Conservation (phyloP, 1,140 invertebrate genomes). For the Drosophila kohkoa region DNA sequence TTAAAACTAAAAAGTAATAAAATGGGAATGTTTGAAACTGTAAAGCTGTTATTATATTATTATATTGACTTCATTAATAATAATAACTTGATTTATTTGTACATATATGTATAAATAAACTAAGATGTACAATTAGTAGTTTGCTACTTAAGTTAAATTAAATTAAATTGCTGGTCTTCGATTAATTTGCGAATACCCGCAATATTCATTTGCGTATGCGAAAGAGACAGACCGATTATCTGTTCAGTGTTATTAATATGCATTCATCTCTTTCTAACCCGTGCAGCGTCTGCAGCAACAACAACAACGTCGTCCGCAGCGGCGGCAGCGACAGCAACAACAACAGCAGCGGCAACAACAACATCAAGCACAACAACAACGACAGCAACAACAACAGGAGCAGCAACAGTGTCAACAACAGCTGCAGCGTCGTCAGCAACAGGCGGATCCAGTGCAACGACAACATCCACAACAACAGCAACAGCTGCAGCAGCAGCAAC, state of each 20-base stretch:
- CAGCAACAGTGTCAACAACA: conserved; percentile 28
- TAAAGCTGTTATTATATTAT: too few relatives aligned
- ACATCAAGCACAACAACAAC: conserved; percentile 19
- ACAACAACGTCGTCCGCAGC: conserved; percentile 5
- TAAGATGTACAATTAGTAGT: too few relatives aligned
- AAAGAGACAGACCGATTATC: conserved; percentile 12
- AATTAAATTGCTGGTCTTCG: neutral
- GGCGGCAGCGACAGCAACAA: conserved; percentile 17
- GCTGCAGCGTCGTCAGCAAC: conserved; percentile 2
- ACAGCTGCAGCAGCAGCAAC: conserved; percentile 8
- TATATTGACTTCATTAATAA: neutral
- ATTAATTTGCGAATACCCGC: neutral
- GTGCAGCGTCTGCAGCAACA: conserved; percentile 32
- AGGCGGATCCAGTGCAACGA: too few relatives aligned
- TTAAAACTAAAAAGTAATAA: too few relatives aligned
- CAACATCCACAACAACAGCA: conserved; percentile 22
- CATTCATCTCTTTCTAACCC: conserved; percentile 42
- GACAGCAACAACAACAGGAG: conserved; percentile 5
- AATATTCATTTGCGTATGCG: neutral
- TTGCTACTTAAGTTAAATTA: too few relatives aligned
- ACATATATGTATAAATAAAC: too few relatives aligned
- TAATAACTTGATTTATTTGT: neutral
- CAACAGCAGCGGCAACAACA: conserved; percentile 27
- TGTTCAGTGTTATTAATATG: conserved; percentile 16
- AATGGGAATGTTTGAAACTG: too few relatives aligned